phyloP scores from a whole-genome alignment of 1,140 invertebrate genomes.

The Diploscapter pachys region DNA sequence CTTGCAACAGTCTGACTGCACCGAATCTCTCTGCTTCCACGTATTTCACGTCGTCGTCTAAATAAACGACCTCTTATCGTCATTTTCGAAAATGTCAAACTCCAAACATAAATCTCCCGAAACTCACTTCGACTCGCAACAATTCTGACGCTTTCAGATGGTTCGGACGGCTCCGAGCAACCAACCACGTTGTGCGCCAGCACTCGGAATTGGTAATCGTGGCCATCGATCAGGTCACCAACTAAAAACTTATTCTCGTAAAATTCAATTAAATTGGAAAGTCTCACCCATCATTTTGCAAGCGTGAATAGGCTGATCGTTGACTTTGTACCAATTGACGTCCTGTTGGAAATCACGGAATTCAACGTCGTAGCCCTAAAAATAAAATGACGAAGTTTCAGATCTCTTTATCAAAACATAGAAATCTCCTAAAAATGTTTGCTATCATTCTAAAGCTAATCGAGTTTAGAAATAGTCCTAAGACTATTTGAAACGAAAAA shows the following conservation, averaged over 20 bases:
- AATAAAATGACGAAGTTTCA: not conserved
- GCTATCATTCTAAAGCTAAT: no score
- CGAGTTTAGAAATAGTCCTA: no score
- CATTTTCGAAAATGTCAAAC: not conserved
- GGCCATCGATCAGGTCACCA: constrained; percentile 49
- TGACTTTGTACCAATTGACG: constrained; percentile 55
- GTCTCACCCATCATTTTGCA: constrained; percentile 54
- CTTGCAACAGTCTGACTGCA: constrained; percentile 47
- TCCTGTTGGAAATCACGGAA: constrained; percentile 58
- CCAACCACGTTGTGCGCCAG: constrained; percentile 54
- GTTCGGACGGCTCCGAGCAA: constrained; percentile 53
- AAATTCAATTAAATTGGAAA: constrained; percentile 24
- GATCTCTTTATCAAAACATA: constrained; percentile 5
- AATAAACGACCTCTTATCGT: not conserved
- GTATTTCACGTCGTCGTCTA: constrained; percentile 45
- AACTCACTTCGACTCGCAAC: constrained; percentile 35
- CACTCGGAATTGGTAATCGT: constrained; percentile 58
- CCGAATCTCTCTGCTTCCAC: constrained; percentile 57
- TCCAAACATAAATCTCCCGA: constrained; percentile 12
- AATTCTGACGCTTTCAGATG: constrained; percentile 51
- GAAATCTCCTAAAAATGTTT: no score
- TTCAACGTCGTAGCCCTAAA: constrained; percentile 56
- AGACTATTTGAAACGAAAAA: no score
- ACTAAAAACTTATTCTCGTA: constrained; percentile 32
- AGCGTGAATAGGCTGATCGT: constrained; percentile 48